Percentiles rank a stretch among this genome's conserved stretches.
Conservation (phyloP, 2,888 invertebrate genomes). For the Napeogenes inachia region DNA sequence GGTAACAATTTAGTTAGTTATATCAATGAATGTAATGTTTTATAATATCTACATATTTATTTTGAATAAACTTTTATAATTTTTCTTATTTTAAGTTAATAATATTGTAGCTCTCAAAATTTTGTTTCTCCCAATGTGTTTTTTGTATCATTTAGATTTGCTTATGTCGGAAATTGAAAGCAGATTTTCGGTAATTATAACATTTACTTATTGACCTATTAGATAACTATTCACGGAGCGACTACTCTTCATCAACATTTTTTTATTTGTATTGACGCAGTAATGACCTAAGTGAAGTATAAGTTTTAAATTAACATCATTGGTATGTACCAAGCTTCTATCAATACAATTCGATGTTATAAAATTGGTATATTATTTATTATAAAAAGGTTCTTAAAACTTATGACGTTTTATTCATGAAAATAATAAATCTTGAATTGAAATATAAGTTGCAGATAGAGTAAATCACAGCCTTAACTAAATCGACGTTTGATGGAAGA, state of each 20-base stretch:
- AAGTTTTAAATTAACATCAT: no score
- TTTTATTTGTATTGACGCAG: no score
- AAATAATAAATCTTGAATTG: background rate
- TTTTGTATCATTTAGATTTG: slow-evolving; percentile 11
- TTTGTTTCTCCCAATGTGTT: slow-evolving; percentile 17
- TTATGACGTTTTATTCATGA: background rate
- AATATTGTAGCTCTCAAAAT: slow-evolving; percentile 13
- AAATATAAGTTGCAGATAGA: background rate
- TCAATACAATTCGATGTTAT: no score
- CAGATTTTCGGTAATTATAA: background rate
- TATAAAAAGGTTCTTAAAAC: background rate
- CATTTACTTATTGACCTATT: background rate
- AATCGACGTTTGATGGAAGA: slow-evolving; percentile 12
- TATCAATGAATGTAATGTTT: no score
- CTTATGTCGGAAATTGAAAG: slow-evolving; percentile 5
- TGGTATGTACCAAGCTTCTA: no score
- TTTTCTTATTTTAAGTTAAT: no score
- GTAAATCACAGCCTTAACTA: background rate
- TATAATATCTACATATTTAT: no score
- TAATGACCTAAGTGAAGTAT: no score
- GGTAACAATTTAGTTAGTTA: slow-evolving; percentile 39
- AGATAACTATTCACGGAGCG: no score
- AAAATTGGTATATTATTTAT: no score
- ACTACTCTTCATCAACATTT: no score
- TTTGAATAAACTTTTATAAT: no score